A percentile compares a stretch with the other conserved stretches of the same genome.
Evolutionary conservation across 2,888 invertebrate genomes (phyloP).

Genomic region (Cantharis nigra): DNA sequence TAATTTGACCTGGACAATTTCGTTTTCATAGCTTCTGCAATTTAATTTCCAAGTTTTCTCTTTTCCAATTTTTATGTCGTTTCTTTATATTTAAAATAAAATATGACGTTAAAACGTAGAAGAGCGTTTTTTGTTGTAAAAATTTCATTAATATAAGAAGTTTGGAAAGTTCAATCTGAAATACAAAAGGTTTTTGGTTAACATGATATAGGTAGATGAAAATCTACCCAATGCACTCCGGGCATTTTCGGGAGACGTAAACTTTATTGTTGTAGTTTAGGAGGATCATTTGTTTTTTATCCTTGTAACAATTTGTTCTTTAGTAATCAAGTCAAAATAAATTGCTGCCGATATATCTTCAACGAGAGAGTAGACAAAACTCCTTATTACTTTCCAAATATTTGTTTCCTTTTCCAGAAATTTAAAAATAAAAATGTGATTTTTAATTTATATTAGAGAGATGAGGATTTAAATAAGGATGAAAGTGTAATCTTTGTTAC

Average conservation of each 20-base stretch:
- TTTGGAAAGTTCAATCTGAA: neutral
- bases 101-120: neutral
- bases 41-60: neutral
- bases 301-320: neutral
- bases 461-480: conserved; percentile 1
- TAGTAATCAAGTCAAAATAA: neutral
- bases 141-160: neutral
- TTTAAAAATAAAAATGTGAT: neutral
- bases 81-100: neutral
- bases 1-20: neutral
- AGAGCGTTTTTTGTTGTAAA: neutral
- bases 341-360: neutral
- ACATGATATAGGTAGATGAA: neutral
- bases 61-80: neutral
- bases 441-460: neutral
- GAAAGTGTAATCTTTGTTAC: conserved; percentile 8
- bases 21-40: neutral
- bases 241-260: neutral
- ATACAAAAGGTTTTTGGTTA: neutral
- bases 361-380: neutral
- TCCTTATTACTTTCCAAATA: neutral
- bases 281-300: conserved; percentile 1
- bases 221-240: neutral
- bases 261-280: neutral
- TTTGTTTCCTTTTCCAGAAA: neutral